These are phyloP conservation scores for Paraplagusia blochii DNA, from an alignment of 2,113 vertebrate species.

Conservation along the genomic window DNA sequence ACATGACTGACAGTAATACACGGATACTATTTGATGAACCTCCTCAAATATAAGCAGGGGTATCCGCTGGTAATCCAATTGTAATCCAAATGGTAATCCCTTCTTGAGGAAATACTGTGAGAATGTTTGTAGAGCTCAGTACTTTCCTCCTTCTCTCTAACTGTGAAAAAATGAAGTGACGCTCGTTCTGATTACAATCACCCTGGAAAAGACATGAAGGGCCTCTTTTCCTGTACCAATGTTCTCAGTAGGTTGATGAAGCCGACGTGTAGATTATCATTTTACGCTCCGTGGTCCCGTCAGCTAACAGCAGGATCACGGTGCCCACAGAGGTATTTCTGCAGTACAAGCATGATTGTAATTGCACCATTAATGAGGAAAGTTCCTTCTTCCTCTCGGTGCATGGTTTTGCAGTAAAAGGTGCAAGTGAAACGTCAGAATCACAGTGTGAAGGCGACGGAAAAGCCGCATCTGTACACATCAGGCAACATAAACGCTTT, in stretches of 20 bases:
- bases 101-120: slow-evolving; percentile 20
- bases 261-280: slow-evolving; percentile 55
- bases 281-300: slow-evolving; percentile 44
- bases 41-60: slow-evolving; percentile 16
- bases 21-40: slow-evolving; percentile 17
- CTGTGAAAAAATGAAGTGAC: slow-evolving; percentile 31
- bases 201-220: slow-evolving; percentile 50
- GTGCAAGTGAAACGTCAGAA: slow-evolving; percentile 55
- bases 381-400: slow-evolving; percentile 46
- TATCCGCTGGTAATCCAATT: slow-evolving; percentile 26
- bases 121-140: slow-evolving; percentile 27
- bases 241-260: slow-evolving; percentile 59
- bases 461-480: slow-evolving; percentile 1
- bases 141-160: slow-evolving; percentile 1
- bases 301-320: slow-evolving; percentile 45
- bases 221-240: slow-evolving; percentile 37
- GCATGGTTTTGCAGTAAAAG: slow-evolving; percentile 57
- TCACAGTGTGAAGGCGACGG: slow-evolving; percentile 31
- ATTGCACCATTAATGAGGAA: slow-evolving; percentile 72
- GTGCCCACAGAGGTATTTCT: slow-evolving; percentile 39
- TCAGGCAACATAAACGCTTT: slow-evolving; percentile 4
- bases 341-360: slow-evolving; percentile 65
- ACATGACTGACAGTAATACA: slow-evolving; percentile 11
- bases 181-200: slow-evolving; percentile 53
- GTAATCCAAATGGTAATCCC: slow-evolving; percentile 24